phyloP scores from a whole-genome alignment of 2,888 invertebrate genomes.

The Bombylius major region DNA sequence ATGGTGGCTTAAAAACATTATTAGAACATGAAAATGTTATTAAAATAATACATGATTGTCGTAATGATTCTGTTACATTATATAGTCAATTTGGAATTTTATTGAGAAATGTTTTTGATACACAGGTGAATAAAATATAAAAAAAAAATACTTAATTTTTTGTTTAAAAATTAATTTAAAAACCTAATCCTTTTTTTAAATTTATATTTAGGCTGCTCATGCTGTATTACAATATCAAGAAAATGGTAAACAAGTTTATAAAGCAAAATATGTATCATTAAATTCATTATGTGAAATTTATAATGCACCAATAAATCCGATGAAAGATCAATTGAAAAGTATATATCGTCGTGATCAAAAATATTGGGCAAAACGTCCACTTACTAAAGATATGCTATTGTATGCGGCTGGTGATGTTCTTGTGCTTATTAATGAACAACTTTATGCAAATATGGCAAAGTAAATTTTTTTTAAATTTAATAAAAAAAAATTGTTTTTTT shows the following conservation, averaged over 20 bases:
- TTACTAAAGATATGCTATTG: constrained; percentile 81
- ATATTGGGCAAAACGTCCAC: constrained; percentile 79
- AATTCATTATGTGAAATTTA: constrained; percentile 85
- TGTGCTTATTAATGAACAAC: constrained; percentile 72
- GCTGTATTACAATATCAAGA: constrained; percentile 84
- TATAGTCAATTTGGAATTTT: constrained; percentile 75
- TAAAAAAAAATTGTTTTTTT: neutral
- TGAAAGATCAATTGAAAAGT: constrained; percentile 81
- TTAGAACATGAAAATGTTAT: constrained; percentile 69
- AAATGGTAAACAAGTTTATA: constrained; percentile 81
- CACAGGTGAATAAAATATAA: constrained; percentile 45
- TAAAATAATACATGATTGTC: constrained; percentile 87
- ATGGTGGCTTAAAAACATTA: constrained; percentile 65
- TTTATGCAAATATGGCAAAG: constrained; percentile 60
- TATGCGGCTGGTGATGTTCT: constrained; percentile 84
- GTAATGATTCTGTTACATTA: constrained; percentile 81
- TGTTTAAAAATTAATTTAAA: too few species aligned
- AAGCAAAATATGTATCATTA: constrained; percentile 84
- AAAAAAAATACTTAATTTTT: neutral
- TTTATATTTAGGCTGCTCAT: constrained; percentile 57
- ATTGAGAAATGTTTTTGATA: constrained; percentile 78
- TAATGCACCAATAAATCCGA: constrained; percentile 75
- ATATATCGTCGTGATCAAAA: constrained; percentile 74
- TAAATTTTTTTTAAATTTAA: constrained; percentile 20
- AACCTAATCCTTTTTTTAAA: neutral